Base-by-base conservation (phyloP, 2,888 invertebrate genomes). In the Melanostoma scalare region DNA sequence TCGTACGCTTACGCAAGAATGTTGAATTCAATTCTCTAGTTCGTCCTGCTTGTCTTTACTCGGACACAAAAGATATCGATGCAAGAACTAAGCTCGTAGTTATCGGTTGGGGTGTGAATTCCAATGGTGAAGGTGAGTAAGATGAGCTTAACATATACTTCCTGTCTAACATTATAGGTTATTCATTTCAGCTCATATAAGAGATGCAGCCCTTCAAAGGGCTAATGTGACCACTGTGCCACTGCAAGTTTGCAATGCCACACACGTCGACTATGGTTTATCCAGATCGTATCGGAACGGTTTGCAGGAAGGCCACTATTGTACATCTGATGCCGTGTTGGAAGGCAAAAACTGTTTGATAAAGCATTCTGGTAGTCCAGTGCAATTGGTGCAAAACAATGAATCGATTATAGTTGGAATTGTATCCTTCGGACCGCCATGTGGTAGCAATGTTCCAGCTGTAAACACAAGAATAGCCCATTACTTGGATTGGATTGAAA, bases 61-160 rank as follows among this genome's bases (percentile, higher is more conserved):
- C 88, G 0, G 69, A 87, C 3, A 3, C 30, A 2, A n/a, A 2
- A 0, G 90, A 90, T 86, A 88, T 90, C 0, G 86, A 87, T 2
- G 3, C 63, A 2, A 40, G 38, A 0, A 33, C 85, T 1, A 72
- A 67, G 30, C 78, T 90, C 4, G 89, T 84, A 72, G 89, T 89
- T 0, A 86, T 89, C 20, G 90, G 90, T 10, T 90, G 90, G 90
- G 90, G 90, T 1, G 69, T 86, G 0, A 80, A 20, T 20, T 20
- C 88, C n/a, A 87, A 90, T 75, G 85, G 63, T 40, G 86, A 77
- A 3, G 88, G 90, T 90, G 81, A 82, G 88, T 85, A 5, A 3
- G 3, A 8, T 9, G 9, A 42, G 8, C n/a, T 8, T 2, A 46
- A 46, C 10, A 10, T 10, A 4, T 46, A 10, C n/a, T 46, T 46